Base-by-base conservation (phyloP, 53 echinoderm and acorn worm genomes). In the Crossaster papposus region DNA sequence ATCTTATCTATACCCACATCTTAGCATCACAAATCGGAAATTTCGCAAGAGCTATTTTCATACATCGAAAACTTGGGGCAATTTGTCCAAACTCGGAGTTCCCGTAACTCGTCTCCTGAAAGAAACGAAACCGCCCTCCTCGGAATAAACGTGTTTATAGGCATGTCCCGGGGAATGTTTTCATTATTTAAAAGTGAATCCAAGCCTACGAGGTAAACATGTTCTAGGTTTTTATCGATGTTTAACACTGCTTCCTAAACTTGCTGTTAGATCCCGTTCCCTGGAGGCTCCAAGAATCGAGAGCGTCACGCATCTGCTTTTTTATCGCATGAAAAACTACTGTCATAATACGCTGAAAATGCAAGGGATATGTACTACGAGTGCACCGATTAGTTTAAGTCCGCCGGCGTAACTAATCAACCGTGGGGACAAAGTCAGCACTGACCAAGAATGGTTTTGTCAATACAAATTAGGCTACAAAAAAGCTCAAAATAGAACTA, bases 161-260 rank as follows among this genome's bases (percentile, higher is more conserved):
- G 63, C 81, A 63, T 64, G 81, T 80, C 81, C 63, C 37, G 36
- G 20, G 82, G 82, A 82, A 82, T 82, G 82, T 82, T 82, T 82
- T 35, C 35, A 68, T 68, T 82, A 82, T 64, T 82, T 82, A 65
- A 68, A 34, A 68, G 65, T 38, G 36, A 82, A 64, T 29, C 36
- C 15, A 68, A 37, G 64, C 64, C 68, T 64, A 30, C 13, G 31
- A 35, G 30, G 70, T 4, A 82, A 82, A 82, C 82, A 82, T 70
- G 64, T 36, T 14, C 2, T n/a, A 37, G 20, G 82, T 68, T 34
- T 68, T 82, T 82, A 82, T 82, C 82, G 50, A 82, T 82, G 82
- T 68, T 36, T 38, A 82, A 20, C 78, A 82, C 15, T 33, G 68
- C 37, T 82, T 82, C 82, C 82, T 64, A 18, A n/a, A 7, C 58